Evolutionary conservation across 2,113 vertebrate species (phyloP).

Genomic region (Psittacara wagleri): DNA sequence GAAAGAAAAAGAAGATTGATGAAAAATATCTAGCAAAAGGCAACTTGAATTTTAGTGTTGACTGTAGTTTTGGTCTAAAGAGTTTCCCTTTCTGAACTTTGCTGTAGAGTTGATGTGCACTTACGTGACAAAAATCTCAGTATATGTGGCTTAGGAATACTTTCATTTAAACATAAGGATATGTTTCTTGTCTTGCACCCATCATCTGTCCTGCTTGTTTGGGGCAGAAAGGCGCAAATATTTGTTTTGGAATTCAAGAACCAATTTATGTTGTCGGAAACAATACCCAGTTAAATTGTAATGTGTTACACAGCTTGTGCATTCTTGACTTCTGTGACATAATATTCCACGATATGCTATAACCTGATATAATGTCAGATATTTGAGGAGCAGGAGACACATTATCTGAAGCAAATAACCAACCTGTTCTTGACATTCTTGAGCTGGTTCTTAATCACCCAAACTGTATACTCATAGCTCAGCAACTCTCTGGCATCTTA

Average conservation of each 20-base stretch:
- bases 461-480: background rate
- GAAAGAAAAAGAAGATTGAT: background rate
- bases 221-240: background rate
- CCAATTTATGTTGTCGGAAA: background rate
- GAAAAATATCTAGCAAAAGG: background rate
- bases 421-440: background rate
- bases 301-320: background rate
- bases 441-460: background rate
- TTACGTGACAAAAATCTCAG: rapidly evolving
- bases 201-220: background rate
- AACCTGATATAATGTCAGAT: background rate
- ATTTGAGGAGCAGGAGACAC: background rate
- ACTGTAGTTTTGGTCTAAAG: background rate
- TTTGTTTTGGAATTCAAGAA: background rate
- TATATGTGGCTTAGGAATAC: background rate
- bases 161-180: background rate
- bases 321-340: background rate
- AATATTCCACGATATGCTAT: background rate
- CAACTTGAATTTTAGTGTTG: background rate
- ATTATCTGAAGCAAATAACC: background rate
- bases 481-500: background rate
- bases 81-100: background rate
- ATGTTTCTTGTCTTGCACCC: background rate
- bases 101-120: background rate
- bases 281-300: background rate